Conservation (phyloP, 2,113 vertebrate genomes). For the Cinclus cinclus region DNA sequence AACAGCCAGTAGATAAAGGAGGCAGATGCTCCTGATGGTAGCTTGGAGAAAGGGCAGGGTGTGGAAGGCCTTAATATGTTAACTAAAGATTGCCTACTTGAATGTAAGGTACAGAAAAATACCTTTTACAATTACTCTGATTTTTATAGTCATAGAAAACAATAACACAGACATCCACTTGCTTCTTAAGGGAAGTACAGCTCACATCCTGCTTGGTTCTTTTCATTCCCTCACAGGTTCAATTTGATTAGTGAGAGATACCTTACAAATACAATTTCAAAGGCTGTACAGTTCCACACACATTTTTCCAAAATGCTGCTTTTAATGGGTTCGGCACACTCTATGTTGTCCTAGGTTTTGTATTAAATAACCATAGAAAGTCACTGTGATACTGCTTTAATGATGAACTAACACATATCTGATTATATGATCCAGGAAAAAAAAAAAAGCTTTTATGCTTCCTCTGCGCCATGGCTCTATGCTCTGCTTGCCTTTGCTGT, state of each 20-base stretch:
- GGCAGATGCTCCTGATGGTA: background rate
- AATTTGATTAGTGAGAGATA: conserved; percentile 58
- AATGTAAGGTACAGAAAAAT: background rate
- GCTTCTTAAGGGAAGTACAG: conserved; percentile 30
- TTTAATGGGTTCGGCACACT: conserved; percentile 50
- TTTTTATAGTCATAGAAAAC: conserved; percentile 17
- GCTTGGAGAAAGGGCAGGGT: rapidly evolving
- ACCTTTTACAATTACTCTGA: background rate
- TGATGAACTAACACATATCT: conserved; percentile 54
- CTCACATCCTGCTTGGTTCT: conserved; percentile 4
- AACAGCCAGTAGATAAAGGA: background rate
- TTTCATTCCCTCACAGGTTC: background rate
- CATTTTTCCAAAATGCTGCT: conserved; percentile 62
- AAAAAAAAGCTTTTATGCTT: conserved; percentile 60
- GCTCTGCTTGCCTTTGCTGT: conserved; percentile 45
- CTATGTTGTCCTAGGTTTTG: conserved; percentile 20
- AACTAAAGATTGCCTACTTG: background rate
- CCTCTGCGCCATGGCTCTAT: conserved; percentile 29
- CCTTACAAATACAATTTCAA: conserved; percentile 61
- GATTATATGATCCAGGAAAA: conserved; percentile 48
- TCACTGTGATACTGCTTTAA: conserved; percentile 34
- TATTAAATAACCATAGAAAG: conserved; percentile 57
- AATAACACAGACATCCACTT: background rate
- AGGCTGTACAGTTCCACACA: background rate
- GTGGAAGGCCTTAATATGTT: background rate